Base-by-base conservation (phyloP, 2,113 vertebrate species). In the Brachyhypopomus occidentalis region DNA sequence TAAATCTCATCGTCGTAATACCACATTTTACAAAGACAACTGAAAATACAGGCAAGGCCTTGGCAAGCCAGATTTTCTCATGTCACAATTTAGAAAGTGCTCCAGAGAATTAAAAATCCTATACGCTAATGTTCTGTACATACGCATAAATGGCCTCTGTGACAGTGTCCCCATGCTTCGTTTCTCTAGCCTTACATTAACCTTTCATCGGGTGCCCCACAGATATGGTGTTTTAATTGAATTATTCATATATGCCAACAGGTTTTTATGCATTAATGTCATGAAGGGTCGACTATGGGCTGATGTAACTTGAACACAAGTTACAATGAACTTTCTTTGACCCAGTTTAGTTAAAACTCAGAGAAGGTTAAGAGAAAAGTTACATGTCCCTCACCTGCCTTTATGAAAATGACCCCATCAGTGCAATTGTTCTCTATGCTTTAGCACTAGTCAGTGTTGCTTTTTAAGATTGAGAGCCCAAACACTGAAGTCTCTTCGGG, bases 201-300 rank as follows among this genome's bases (percentile, higher is more conserved):
- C 72, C 48, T 73, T 73, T 75, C 55, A 48, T 3, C 20, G 9
- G 1, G 36, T 38, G 36, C 34, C 30, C 30, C 22, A 20, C 12
- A 56, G 72, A n/a, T 14, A n/a, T 22, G 45, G 5, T 45, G 20
- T 55, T 73, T 64, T 9, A 59, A 12, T 67, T 75, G 66, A 67
- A 73, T 52, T 80, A 64, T 64, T 36, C 38, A 48, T 38, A 62
- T 16, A 27, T 64, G 34, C 69, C 67, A 38, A 79, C 45, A 60
- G 25, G 23, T 72, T 48, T 48, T 78, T 19, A 23, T 52, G 27
- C 55, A 71, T 36, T 17, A 4, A 8, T 52, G 17, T 52, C 45
- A 52, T 52, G 45, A 52, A 0, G 45, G 14, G 19, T 7, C 30
- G 58, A 52, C 34, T 63, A 72, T 79, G 59, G 22, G 45, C 30